Base-by-base conservation (phyloP, 2,113 vertebrate species). In the Lasiurus borealis region DNA sequence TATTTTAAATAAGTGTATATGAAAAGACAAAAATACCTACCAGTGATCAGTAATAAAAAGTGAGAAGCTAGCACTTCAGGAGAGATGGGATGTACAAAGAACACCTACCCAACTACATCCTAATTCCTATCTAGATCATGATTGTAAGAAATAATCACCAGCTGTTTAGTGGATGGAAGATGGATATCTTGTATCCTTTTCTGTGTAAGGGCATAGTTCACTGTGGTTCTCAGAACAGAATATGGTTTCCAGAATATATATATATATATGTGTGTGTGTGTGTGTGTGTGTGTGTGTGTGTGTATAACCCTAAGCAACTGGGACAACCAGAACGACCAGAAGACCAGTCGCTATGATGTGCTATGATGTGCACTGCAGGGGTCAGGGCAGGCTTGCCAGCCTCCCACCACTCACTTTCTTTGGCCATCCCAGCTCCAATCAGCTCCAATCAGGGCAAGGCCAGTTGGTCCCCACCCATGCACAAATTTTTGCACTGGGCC, bases 1-100 rank as follows among this genome's bases (percentile, higher is more conserved):
- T 62, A 62, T 82, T 93, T 81, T 78, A 88, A 34, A 69, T 46
- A 78, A 85, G 36, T 8, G 11, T n/a, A 18, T 75, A 57, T 75
- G 11, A 31, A 92, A 92, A 94, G 4, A 54, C 69, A 54, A 62
- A 40, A 81, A 66, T 21, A 54, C 1, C 31, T 64, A 69, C 16
- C 11, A 11, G 27, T 88, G 52, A 88, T 59, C 59, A 36, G 36
- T 46, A 59, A 88, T 40, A 68, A 82, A 89, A 92, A 87, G 11
- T 31, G 66, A 19, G 54, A 73, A 18, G 78, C 29, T 92, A 52
- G 23, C 29, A 34, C 48, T 27, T 59, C 48, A 27, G 21, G 34
- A 78, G 92, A 71, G 46, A 78, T 3, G n/a, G 21, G 1, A 2
- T 13, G 23, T 34, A 93, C 84, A 90, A 91, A 88, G 50, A 12